Conservation (phyloP, 2,797 vertebrate genomes). For the Sebastes nivosus region DNA sequence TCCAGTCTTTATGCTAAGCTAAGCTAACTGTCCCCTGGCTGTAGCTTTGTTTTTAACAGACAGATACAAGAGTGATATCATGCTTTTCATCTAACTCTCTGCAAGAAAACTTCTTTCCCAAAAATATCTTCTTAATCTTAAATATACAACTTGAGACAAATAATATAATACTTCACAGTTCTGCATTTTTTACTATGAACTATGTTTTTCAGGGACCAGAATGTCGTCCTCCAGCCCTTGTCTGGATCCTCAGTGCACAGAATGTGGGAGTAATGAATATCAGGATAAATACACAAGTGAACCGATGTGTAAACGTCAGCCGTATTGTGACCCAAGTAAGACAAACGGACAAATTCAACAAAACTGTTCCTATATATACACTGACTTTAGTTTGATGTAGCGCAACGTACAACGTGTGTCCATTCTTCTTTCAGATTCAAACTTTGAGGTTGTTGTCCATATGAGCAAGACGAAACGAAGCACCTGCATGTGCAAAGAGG, state of each 20-base stretch:
- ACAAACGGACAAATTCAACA: background rate
- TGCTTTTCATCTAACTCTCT: background rate
- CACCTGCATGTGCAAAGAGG: constrained; percentile 53
- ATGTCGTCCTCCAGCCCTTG: constrained; percentile 16
- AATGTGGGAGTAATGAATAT: constrained; percentile 53
- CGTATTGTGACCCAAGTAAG: constrained; percentile 79
- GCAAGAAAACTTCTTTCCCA: background rate
- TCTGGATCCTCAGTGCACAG: constrained; percentile 41
- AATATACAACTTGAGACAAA: background rate
- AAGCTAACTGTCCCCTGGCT: background rate
- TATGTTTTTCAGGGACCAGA: constrained; percentile 63
- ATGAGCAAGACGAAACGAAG: fast-evolving
- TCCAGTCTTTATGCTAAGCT: no score
- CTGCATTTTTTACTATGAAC: background rate
- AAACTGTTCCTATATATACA: background rate
- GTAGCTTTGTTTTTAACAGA: background rate
- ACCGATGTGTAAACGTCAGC: constrained; percentile 44
- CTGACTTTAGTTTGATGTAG: background rate
- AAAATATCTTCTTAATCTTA: background rate
- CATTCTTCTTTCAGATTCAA: constrained; percentile 61
- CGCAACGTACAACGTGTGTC: background rate
- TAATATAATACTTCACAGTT: fast-evolving
- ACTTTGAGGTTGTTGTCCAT: background rate
- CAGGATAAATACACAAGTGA: constrained; percentile 39
- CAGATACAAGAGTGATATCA: background rate